Evolutionary conservation across 2,888 invertebrate genomes (phyloP).

Genomic region (Microctonus aethiopoides): DNA sequence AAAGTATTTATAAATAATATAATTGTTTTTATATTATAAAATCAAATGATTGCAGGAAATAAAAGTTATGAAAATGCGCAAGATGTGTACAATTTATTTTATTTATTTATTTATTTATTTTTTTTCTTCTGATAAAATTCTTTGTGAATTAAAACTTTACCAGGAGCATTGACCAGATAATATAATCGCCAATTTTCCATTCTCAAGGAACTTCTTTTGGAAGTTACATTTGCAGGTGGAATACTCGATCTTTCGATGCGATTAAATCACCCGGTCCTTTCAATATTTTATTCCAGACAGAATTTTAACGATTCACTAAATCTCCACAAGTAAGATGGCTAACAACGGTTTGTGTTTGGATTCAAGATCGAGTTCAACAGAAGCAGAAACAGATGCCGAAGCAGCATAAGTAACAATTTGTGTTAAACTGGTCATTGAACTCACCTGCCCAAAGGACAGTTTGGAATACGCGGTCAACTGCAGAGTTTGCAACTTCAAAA

Average conservation of each 20-base stretch:
- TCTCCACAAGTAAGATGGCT: conserved; percentile 50
- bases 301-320: conserved; percentile 62
- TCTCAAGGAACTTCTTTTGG: conserved; percentile 15
- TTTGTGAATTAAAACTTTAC: not conserved
- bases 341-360: conserved; percentile 19
- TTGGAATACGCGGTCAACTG: not conserved
- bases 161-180: not conserved
- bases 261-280: conserved; percentile 18
- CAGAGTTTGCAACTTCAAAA: not conserved
- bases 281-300: conserved; percentile 49
- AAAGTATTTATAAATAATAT: not conserved
- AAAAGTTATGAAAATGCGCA: not conserved
- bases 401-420: not conserved
- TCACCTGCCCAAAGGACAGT: conserved; percentile 12
- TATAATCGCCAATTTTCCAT: conserved; percentile 11
- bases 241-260: conserved; percentile 4
- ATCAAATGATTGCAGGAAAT: not conserved
- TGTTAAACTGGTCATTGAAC: conserved; percentile 27
- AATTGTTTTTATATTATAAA: not conserved
- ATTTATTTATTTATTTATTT: not conserved
- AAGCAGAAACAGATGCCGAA: conserved; percentile 4
- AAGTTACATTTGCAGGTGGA: conserved; percentile 15
- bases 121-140: not conserved
- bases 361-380: conserved; percentile 6
- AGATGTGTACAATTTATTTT: not conserved